Conservation (phyloP, 2,888 invertebrate species). For the Falcaria lacertinaria region DNA sequence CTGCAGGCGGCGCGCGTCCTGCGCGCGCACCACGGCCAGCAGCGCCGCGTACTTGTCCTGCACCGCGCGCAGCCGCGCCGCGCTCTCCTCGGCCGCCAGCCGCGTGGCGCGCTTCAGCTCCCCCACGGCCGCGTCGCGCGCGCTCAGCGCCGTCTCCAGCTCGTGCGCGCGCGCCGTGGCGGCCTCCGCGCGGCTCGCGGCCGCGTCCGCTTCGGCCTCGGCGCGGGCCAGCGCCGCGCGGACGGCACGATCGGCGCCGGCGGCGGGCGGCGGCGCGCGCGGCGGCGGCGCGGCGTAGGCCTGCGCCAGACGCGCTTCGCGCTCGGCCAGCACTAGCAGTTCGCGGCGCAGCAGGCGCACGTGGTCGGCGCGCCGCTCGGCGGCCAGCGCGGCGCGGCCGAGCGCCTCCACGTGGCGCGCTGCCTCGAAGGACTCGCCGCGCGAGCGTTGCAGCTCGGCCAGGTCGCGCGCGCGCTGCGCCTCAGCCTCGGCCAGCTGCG, state of each 20-base stretch:
- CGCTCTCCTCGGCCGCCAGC: conserved; percentile 80
- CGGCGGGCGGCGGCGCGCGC: conserved; percentile 10
- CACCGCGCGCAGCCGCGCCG: conserved; percentile 76
- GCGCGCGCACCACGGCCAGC: conserved; percentile 75
- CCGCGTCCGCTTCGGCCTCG: conserved; percentile 63
- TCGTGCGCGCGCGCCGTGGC: conserved; percentile 69
- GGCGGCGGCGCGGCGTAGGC: conserved; percentile 12
- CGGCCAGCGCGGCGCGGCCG: conserved; percentile 50
- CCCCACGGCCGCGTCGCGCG: conserved; percentile 65
- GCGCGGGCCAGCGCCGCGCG: conserved; percentile 40
- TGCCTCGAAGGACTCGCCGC: conserved; percentile 54
- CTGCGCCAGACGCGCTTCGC: conserved; percentile 47
- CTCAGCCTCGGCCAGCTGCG: conserved; percentile 61
- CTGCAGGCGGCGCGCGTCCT: conserved; percentile 77
- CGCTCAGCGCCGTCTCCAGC: conserved; percentile 50
- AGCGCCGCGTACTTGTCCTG: conserved; percentile 81
- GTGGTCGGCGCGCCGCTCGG: conserved; percentile 62
- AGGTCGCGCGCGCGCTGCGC: conserved; percentile 57
- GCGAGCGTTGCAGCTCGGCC: conserved; percentile 58
- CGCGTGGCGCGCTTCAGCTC: conserved; percentile 65
- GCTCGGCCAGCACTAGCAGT: conserved; percentile 62
- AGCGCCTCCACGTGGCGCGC: conserved; percentile 60
- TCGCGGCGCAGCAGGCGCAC: conserved; percentile 65
- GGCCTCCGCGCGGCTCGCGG: conserved; percentile 68
- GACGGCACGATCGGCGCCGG: conserved; percentile 31